These are phyloP conservation scores for Drosophila nr. perissopoda DNA, from an alignment of 2,888 invertebrate species.

Conservation along the genomic window DNA sequence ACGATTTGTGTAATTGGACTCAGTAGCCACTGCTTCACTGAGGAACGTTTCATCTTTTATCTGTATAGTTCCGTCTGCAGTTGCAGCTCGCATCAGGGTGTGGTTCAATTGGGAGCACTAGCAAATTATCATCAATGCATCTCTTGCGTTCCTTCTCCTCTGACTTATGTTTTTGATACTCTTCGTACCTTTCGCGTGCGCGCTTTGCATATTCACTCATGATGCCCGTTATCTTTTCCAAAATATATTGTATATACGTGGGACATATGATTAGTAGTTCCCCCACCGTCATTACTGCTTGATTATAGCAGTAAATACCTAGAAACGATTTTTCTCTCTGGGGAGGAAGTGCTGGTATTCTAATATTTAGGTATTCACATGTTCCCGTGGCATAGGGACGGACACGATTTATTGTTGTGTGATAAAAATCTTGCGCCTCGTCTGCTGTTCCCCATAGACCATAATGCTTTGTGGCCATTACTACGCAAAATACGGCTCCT, in stretches of 20 bases:
- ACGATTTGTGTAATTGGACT: not conserved
- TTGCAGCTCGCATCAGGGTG: not conserved
- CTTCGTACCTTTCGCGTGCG: constrained; percentile 13
- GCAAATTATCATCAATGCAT: constrained; percentile 36
- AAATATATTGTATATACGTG: constrained; percentile 23
- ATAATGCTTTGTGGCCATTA: constrained; percentile 48
- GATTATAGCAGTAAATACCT: constrained; percentile 59
- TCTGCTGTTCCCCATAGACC: constrained; percentile 59
- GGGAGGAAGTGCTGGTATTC: constrained; percentile 59
- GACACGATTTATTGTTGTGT: constrained; percentile 7
- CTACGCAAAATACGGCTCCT: constrained; percentile 57
- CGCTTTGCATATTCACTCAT: not conserved
- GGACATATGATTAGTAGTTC: constrained; percentile 45
- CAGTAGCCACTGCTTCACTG: not conserved
- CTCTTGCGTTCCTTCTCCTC: constrained; percentile 8
- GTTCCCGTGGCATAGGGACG: constrained; percentile 46
- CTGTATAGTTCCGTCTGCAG: not conserved
- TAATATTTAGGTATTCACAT: constrained; percentile 47
- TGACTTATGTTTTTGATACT: constrained; percentile 29
- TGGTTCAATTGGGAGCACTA: constrained; percentile 29
- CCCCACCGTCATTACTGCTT: constrained; percentile 44
- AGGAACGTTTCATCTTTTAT: no score
- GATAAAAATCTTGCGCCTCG: constrained; percentile 44
- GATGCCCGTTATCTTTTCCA: constrained; percentile 42
- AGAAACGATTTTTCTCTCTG: constrained; percentile 49